Evolutionary conservation across 1,140 invertebrate species (phyloP).

Genomic region (Saccostrea echinata): DNA sequence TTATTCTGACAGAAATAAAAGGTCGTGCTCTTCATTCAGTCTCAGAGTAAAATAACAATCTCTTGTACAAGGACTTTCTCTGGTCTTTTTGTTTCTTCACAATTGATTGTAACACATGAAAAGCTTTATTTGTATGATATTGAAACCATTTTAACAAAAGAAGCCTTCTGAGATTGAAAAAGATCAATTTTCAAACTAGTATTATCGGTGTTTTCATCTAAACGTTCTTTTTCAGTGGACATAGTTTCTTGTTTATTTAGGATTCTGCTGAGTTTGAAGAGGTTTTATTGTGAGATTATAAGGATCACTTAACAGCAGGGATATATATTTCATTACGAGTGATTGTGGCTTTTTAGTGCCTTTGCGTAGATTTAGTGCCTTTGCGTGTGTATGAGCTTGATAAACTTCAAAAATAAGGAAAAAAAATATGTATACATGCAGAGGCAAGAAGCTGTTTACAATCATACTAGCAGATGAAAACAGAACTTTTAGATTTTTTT

Average conservation of each 20-base stretch:
- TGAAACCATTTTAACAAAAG: conserved; percentile 6
- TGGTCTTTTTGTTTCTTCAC: background rate
- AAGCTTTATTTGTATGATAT: background rate
- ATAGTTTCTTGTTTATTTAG: conserved; percentile 10
- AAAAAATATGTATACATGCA: conserved; percentile 8
- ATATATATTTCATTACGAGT: background rate
- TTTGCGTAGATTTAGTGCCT: background rate
- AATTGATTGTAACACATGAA: background rate
- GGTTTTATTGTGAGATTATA: conserved; percentile 6
- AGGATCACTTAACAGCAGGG: background rate
- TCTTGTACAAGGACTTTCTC: background rate
- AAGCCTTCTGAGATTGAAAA: background rate
- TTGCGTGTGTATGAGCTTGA: background rate
- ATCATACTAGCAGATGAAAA: background rate
- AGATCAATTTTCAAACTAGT: conserved; percentile 22
- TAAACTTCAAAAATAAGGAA: conserved; percentile 9
- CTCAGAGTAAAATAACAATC: background rate
- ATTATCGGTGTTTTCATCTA: conserved; percentile 19
- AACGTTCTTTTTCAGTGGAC: background rate
- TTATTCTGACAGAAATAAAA: background rate
- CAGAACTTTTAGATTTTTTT: background rate
- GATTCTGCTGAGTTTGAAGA: background rate
- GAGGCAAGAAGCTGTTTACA: background rate
- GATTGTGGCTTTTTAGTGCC: background rate
- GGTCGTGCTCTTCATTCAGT: background rate